Conservation (phyloP, 2,797 vertebrate genomes). For the Darevskia mixta region DNA sequence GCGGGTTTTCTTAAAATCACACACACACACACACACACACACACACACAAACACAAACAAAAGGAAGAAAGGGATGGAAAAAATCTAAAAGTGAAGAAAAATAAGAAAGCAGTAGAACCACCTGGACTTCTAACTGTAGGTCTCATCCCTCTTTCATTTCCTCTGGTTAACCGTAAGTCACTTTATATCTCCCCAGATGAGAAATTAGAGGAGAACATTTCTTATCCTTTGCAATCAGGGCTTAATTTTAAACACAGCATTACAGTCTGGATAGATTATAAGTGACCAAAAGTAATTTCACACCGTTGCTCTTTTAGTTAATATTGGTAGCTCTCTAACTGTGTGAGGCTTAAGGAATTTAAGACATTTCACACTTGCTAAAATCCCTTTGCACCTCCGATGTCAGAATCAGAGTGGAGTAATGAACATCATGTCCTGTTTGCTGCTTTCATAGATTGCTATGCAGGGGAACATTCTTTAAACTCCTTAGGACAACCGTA, state of each 20-base stretch:
- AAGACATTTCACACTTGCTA: background rate
- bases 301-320: background rate
- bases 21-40: slow-evolving; percentile 23
- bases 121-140: slow-evolving; percentile 66
- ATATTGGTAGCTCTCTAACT: background rate
- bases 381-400: background rate
- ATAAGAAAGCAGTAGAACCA: slow-evolving; percentile 60
- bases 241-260: slow-evolving; percentile 34
- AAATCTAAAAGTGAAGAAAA: slow-evolving; percentile 15
- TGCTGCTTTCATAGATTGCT: accelerated
- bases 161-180: slow-evolving; percentile 65
- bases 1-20: slow-evolving; percentile 19
- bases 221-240: slow-evolving; percentile 42
- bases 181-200: slow-evolving; percentile 60
- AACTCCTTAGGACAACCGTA: background rate
- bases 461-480: background rate
- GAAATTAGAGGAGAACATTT: slow-evolving; percentile 51
- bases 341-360: background rate
- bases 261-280: background rate
- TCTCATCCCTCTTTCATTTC: slow-evolving; percentile 77
- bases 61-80: background rate
- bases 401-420: background rate
- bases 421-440: accelerated
- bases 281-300: background rate
- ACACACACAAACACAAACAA: background rate